Base-by-base conservation (phyloP, 2,113 vertebrate genomes). In the Malurus elegans region DNA sequence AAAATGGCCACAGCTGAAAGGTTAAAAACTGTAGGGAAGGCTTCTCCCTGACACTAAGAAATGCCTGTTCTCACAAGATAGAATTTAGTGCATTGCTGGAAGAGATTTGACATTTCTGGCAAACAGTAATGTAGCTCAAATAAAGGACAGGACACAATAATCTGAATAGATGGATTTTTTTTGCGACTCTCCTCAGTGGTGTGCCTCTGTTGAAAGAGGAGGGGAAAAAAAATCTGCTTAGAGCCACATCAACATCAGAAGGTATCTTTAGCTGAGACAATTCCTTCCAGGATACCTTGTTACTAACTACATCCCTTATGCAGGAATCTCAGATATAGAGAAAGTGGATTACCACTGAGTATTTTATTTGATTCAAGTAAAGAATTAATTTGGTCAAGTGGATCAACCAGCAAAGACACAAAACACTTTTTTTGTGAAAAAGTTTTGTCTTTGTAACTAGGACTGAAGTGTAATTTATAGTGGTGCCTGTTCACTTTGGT, bases 71-170 rank as follows among this genome's bases (percentile, higher is more conserved):
- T 53, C 23, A 23, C n/a, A 69, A 2, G 6, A 48, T 28, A 70
- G 36, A 91, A 81, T 90, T 93, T 42, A 89, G 34, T 58, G 42
- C 26, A 6, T 67, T 29, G 60, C 56, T 86, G 44, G 87, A 79
- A 64, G 34, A 86, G 48, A 62, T 48, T 88, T 96, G 80, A 88
- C 42, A 40, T 93, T 97, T 91, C 51, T 93, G 82, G 61, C 69
- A 88, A 96, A 71, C 19, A 67, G 79, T 57, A 88, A 70, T 18
- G 6, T 8, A 32, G 32, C n/a, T 90, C 45, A 76, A 53, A 90
- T 70, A 57, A 18, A 70, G 21, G 21, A 78, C 48, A 56, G 7
- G 29, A 62, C 20, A 29, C 34, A 88, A 23, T 56, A 47, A 40
- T 76, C 38, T 65, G 72, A 92, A 83, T 32, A 74, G 64, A 89